Evolutionary conservation across 1,140 invertebrate genomes (phyloP), one percentile per base, ranked within the genome.

Genomic region (Aphelenchoides avenae): DNA sequence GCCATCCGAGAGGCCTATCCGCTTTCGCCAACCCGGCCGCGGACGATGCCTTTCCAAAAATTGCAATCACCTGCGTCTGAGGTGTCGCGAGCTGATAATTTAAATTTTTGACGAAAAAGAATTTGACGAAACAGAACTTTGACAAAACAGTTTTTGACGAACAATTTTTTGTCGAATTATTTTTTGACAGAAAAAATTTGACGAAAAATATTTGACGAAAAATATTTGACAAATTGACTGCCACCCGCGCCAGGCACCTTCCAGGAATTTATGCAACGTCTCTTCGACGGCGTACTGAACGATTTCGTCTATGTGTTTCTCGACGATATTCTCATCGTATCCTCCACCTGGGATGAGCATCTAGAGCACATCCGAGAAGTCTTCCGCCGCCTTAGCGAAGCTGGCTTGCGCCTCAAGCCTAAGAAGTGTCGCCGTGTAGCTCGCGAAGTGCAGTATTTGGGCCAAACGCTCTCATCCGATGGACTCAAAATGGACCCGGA

Each of bases 271-370:
- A 82, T 84, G 48, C 71, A 81, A 15, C 4, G 33, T 6, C 49
- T 81, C 2, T 63, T 81, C 1, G 52, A 52, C 24, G 70, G 66
- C 6, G 20, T 72, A 2, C 5, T 63, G 1, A 48, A 44, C 6
- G 52, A 53, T 18, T 58, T 46, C 27, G 54, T 51, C 15, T 56
- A 79, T 6, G 70, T 79, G 0, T 84, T 81, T 49, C 30, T 83
- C 0, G 81, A 83, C 62, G 82, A 84, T 50, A 70, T 82, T 1
- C 57, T 82, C 0, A 59, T 82, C 13, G 52, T 39, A 2, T 33
- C 57, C 13, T 30, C 30, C n/a, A 30, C 55, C 3, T 54, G 37
- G 5, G 39, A 52, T 27, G 53, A 57, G 15, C 46, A 58, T 34
- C 5, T 52, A 29, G 7, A 39, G 3, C 80, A 82, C 58, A 20